phyloP scores from a whole-genome alignment of 2,888 invertebrate genomes.

The Schrankia costaestrigalis region DNA sequence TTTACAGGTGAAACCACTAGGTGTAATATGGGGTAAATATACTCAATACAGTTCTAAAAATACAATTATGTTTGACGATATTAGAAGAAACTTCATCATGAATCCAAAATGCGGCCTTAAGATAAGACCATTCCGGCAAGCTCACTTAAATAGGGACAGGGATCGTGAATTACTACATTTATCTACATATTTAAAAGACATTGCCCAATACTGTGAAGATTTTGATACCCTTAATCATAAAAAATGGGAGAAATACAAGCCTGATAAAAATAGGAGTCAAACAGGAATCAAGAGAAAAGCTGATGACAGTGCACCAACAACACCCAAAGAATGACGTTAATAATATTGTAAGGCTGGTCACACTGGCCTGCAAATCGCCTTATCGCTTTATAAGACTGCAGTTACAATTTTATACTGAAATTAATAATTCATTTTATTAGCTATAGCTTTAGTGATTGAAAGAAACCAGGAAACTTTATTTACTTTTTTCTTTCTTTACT shows the following conservation, averaged over 20 bases:
- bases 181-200: constrained; percentile 89
- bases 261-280: constrained; percentile 55
- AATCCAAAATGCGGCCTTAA: constrained; percentile 96
- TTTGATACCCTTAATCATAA: constrained; percentile 92
- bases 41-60: constrained; percentile 93
- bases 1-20: constrained; percentile 92
- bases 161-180: constrained; percentile 92
- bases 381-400: constrained; percentile 40
- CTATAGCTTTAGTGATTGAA: no score
- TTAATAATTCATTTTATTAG: constrained; percentile 4
- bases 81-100: constrained; percentile 97
- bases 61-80: constrained; percentile 99
- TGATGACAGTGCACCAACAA: constrained; percentile 60
- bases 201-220: constrained; percentile 89
- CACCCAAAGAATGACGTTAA: constrained; percentile 64
- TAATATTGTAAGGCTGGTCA: neutral
- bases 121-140: constrained; percentile 94
- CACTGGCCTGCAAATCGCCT: constrained; percentile 29
- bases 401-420: neutral
- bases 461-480: no score
- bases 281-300: constrained; percentile 73
- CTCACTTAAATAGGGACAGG: constrained; percentile 91
- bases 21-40: constrained; percentile 98
- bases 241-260: constrained; percentile 92
- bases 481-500: no score